phyloP scores from a whole-genome alignment of 2,797 vertebrate genomes.

The Mareca penelope region DNA sequence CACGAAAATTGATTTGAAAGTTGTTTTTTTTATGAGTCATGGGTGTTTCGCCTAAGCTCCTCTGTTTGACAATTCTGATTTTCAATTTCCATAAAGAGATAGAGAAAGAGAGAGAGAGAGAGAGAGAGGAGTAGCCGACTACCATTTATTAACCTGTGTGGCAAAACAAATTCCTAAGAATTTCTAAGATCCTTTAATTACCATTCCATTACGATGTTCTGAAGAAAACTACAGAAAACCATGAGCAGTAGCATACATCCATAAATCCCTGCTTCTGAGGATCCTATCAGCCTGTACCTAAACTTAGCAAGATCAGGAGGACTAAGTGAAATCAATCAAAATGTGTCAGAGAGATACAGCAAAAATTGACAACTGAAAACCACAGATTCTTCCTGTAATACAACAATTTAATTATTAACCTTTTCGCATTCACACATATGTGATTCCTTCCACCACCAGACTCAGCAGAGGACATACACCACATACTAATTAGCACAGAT shows the following conservation, averaged over 20 bases:
- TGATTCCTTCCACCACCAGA: neutral
- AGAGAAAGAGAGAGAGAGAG: too few species aligned
- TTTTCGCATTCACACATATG: neutral
- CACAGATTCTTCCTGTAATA: neutral
- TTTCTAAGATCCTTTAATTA: neutral
- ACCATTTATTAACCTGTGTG: neutral
- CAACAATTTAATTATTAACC: neutral
- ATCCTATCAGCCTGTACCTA: neutral
- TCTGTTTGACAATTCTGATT: neutral
- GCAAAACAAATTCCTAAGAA: neutral
- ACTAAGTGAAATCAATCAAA: neutral
- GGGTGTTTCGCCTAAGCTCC: neutral
- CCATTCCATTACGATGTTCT: neutral
- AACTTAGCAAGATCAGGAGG: neutral
- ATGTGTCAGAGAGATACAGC: neutral
- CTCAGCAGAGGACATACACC: neutral
- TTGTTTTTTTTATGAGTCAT: neutral
- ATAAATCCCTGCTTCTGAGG: neutral
- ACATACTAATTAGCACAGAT: neutral
- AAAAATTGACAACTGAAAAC: neutral
- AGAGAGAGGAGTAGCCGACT: neutral
- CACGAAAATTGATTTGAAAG: neutral
- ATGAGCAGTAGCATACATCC: neutral
- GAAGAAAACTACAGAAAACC: neutral
- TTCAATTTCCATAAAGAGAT: neutral